A percentile compares a stretch with the other conserved stretches of the same genome.
phyloP scores from a whole-genome alignment of 2,888 invertebrate genomes.

The Neria commutata region DNA sequence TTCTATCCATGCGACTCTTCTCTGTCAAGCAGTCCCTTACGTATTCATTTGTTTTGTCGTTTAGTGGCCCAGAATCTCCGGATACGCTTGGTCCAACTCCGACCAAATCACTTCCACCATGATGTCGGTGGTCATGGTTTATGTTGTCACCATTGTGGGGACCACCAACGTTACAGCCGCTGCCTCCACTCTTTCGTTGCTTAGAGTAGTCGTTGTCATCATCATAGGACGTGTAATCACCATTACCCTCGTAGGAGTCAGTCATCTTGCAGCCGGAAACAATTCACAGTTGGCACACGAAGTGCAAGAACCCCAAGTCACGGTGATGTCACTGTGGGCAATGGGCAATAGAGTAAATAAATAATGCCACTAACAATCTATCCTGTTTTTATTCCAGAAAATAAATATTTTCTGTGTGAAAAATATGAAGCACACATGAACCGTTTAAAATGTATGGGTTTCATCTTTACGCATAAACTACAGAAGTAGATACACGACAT shows the following conservation, averaged over 20 bases:
- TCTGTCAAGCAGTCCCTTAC: constrained; percentile 76
- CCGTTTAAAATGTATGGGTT: too few species aligned
- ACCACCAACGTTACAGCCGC: constrained; percentile 30
- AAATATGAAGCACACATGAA: too few species aligned
- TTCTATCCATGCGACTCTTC: constrained; percentile 71
- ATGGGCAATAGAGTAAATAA: too few species aligned
- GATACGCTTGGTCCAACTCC: constrained; percentile 19
- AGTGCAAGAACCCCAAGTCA: too few species aligned
- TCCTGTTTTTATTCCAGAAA: too few species aligned
- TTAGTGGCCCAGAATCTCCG: constrained; percentile 61
- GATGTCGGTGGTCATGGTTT: constrained; percentile 44
- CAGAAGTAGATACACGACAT: too few species aligned
- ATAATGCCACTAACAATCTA: too few species aligned
- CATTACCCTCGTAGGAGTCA: constrained; percentile 61
- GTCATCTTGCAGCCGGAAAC: constrained; percentile 50
- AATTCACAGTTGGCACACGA: too few species aligned
- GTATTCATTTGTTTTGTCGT: constrained; percentile 79
- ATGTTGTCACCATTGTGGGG: constrained; percentile 56
- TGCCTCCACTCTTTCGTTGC: constrained; percentile 49
- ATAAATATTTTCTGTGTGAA: too few species aligned
- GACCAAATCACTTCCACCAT: constrained; percentile 53
- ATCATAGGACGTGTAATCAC: constrained; percentile 59
- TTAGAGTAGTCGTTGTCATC: constrained; percentile 58
- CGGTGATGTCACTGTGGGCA: too few species aligned
- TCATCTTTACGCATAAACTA: too few species aligned